Evolutionary conservation across 2,797 vertebrate genomes (phyloP).

Genomic region (Fistularia tabacaria): DNA sequence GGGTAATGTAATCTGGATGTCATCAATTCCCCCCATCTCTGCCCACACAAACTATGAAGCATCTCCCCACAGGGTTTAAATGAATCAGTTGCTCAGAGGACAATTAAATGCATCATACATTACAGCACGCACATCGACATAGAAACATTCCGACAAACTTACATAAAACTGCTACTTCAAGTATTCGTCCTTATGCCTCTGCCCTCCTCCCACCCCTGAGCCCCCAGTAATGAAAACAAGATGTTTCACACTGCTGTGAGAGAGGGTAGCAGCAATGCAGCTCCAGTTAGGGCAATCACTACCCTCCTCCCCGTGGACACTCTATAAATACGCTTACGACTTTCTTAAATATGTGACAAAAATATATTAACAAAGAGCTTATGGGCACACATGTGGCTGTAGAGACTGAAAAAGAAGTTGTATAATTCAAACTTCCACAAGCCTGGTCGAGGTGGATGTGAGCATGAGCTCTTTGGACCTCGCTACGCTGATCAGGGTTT

Average conservation of each 20-base stretch:
- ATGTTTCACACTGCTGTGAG: constrained; percentile 69
- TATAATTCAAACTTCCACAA: constrained; percentile 31
- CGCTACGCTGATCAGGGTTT: too few relatives aligned
- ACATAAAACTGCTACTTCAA: constrained; percentile 49
- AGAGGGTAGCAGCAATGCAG: constrained; percentile 49
- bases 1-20: constrained; percentile 60
- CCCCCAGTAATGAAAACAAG: constrained; percentile 75
- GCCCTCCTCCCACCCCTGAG: constrained; percentile 23
- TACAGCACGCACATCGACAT: constrained; percentile 27
- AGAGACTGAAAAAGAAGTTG: constrained; percentile 29
- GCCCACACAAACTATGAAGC: constrained; percentile 33
- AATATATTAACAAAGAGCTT: constrained; percentile 65
- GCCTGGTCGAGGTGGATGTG: constrained; percentile 6
- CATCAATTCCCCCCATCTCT: constrained; percentile 44
- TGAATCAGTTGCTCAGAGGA: constrained; percentile 24
- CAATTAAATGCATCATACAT: constrained; percentile 37
- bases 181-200: constrained; percentile 30
- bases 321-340: constrained; percentile 67
- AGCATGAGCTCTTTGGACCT: too few relatives aligned
- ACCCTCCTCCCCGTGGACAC: constrained; percentile 34
- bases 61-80: constrained; percentile 30
- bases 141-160: constrained; percentile 47
- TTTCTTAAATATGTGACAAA: constrained; percentile 72
- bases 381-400: constrained; percentile 43
- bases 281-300: constrained; percentile 44